Conservation (phyloP, 1,140 invertebrate genomes). For the Batillaria attramentaria region DNA sequence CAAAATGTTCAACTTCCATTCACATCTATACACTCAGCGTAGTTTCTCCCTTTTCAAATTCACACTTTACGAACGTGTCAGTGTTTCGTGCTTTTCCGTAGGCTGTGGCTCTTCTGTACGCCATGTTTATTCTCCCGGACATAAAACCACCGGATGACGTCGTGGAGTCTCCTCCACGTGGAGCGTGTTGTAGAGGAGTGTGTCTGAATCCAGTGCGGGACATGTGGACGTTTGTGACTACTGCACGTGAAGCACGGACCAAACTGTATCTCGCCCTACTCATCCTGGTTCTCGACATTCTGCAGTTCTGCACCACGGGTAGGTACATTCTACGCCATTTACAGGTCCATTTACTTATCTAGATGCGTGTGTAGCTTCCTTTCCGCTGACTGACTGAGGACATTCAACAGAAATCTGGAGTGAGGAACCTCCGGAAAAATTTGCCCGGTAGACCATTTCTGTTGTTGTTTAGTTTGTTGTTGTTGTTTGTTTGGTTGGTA, state of each 20-base stretch:
- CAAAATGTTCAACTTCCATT: too few relatives aligned
- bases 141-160: conserved; percentile 24
- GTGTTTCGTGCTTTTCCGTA: conserved; percentile 34
- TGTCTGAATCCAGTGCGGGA: not conserved
- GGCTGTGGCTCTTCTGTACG: conserved; percentile 66
- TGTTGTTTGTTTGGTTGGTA: too few relatives aligned
- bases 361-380: too few relatives aligned
- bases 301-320: conserved; percentile 42
- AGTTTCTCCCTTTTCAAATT: too few relatives aligned
- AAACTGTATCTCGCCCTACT: conserved; percentile 62
- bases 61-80: not conserved
- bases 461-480: too few relatives aligned
- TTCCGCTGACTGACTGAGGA: too few relatives aligned
- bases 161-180: not conserved
- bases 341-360: too few relatives aligned
- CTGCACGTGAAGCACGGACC: conserved; percentile 56
- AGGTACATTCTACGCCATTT: too few relatives aligned
- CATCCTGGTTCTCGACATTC: conserved; percentile 44
- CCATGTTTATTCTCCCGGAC: conserved; percentile 63
- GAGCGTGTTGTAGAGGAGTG: not conserved
- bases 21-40: too few relatives aligned
- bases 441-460: too few relatives aligned
- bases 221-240: conserved; percentile 55
- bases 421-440: too few relatives aligned
- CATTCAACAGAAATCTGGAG: too few relatives aligned